Evolutionary conservation across 2,888 invertebrate genomes (phyloP).

Genomic region (Parnassius apollo): DNA sequence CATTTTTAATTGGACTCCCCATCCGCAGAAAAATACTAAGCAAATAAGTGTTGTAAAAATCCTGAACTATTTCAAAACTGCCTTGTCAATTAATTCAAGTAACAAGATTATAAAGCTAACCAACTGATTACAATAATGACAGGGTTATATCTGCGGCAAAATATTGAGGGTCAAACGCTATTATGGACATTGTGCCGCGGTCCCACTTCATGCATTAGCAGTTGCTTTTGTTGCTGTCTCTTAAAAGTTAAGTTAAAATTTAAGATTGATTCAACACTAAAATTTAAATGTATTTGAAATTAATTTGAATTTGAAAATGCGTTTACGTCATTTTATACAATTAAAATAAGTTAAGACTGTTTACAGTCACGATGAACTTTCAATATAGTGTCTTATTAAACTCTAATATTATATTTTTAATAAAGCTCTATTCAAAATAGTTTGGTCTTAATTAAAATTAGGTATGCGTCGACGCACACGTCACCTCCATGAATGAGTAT

Average conservation of each 20-base stretch:
- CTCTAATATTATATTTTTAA: background rate
- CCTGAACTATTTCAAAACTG: background rate
- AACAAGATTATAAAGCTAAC: conserved; percentile 11
- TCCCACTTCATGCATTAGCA: conserved; percentile 12
- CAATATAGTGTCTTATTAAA: background rate
- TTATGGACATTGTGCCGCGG: conserved; percentile 39
- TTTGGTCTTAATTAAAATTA: background rate
- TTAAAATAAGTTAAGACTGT: background rate
- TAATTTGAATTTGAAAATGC: too few relatives aligned
- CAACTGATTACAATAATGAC: conserved; percentile 22
- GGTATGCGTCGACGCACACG: background rate
- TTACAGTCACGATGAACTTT: background rate
- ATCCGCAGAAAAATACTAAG: too few relatives aligned
- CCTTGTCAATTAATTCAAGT: background rate
- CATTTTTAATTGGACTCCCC: too few relatives aligned
- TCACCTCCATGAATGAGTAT: too few relatives aligned
- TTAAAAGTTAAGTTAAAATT: conserved; percentile 1
- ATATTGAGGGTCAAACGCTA: conserved; percentile 46
- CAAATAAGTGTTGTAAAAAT: background rate
- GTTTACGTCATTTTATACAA: background rate
- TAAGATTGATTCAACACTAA: too few relatives aligned
- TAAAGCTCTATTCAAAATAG: background rate
- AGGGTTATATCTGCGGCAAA: conserved; percentile 20
- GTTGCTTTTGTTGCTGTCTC: background rate
- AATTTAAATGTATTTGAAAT: too few relatives aligned